phyloP scores from a whole-genome alignment of 2,888 invertebrate genomes.

The Chloromyia formosa region DNA sequence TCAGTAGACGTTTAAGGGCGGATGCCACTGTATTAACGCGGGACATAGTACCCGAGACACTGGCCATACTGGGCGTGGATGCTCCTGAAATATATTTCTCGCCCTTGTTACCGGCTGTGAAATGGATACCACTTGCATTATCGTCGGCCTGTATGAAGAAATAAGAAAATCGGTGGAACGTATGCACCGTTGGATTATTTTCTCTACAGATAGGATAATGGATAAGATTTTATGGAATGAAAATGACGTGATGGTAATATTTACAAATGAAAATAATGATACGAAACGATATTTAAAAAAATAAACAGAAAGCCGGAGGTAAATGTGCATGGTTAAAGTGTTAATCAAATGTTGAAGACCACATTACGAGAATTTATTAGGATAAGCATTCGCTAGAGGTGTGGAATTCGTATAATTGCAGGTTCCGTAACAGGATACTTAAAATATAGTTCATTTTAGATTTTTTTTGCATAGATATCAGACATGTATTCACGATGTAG shows the following conservation, averaged over 20 bases:
- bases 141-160: slow-evolving; percentile 69
- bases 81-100: slow-evolving; percentile 65
- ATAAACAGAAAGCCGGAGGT: too few species aligned
- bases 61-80: slow-evolving; percentile 64
- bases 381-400: too few species aligned
- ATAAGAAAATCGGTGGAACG: slow-evolving; percentile 9
- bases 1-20: slow-evolving; percentile 79
- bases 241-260: neutral
- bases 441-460: too few species aligned
- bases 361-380: neutral
- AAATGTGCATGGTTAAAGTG: neutral
- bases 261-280: neutral
- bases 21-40: slow-evolving; percentile 81
- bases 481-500: too few species aligned
- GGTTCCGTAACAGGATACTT: too few species aligned
- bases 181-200: neutral
- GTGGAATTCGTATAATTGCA: too few species aligned
- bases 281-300: neutral
- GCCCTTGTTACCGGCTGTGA: slow-evolving; percentile 70
- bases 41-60: slow-evolving; percentile 69
- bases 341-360: slow-evolving; percentile 28
- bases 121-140: slow-evolving; percentile 77
- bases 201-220: neutral
- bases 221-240: slow-evolving; percentile 12
- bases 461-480: too few species aligned